A percentile compares a stretch with the other conserved stretches of the same genome.
These are phyloP conservation scores for Galbula dea DNA, from an alignment of 2,113 vertebrate species.

Conservation along the genomic window DNA sequence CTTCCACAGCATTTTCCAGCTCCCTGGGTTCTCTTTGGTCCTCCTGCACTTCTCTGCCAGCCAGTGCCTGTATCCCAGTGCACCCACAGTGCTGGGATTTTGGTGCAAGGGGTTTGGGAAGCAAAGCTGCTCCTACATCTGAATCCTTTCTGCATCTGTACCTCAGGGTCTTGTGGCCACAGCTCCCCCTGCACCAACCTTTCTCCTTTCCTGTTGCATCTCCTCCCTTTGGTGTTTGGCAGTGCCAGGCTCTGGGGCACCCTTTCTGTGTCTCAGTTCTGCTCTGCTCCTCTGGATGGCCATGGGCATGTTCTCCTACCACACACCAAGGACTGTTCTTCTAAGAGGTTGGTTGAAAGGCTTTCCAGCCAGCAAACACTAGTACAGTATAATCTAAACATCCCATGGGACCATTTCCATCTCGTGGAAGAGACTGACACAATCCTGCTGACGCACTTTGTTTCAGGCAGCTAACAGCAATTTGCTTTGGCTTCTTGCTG, in stretches of 20 bases:
- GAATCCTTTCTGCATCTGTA: not conserved
- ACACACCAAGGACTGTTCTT: not conserved
- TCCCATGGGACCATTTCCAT: not conserved
- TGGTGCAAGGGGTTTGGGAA: not conserved
- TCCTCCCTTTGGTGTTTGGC: no score
- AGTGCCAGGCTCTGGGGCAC: not conserved
- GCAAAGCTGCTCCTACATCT: not conserved
- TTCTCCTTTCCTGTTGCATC: not conserved
- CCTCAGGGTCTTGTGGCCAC: not conserved
- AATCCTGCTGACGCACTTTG: not conserved
- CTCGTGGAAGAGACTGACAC: not conserved
- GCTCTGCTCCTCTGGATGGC: not conserved
- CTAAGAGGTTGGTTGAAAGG: not conserved
- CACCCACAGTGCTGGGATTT: not conserved
- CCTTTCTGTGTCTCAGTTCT: not conserved
- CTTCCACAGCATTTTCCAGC: not conserved
- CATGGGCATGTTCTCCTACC: not conserved
- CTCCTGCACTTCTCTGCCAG: not conserved
- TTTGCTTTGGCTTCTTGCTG: not conserved
- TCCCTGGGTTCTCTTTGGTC: not conserved
- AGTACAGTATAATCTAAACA: not conserved
- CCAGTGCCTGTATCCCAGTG: not conserved
- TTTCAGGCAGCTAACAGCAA: not conserved
- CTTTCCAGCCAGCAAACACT: not conserved
- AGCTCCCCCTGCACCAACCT: not conserved